Evolutionary conservation across 2,113 vertebrate species (phyloP), one percentile per base, ranked within the genome.

Genomic region (Illadopsis cleaveri): DNA sequence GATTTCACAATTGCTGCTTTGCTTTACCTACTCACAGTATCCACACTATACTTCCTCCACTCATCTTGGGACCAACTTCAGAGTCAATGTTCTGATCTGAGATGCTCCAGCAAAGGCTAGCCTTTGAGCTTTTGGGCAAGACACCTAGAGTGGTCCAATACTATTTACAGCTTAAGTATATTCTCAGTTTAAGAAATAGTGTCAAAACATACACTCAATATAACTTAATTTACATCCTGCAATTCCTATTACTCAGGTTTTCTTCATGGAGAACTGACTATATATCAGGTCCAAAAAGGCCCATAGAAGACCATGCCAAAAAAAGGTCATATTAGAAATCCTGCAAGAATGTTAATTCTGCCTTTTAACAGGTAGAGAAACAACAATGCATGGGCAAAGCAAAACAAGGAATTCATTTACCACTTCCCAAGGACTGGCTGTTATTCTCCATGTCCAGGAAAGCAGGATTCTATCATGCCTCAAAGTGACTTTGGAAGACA

Each of bases 221-320:
- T 3, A 3, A 82, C 20, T 9, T 21, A 53, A 58, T 6, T n/a
- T n/a, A 9, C 4, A 31, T 23, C 25, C 10, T 0, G 0, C 15
- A 62, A 60, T 45, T 51, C 30, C 69, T 53, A 10, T 27, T 47
- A 33, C 10, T 37, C 18, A 13, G 33, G 6, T 38, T n/a, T 82
- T 68, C 33, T 22, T n/a, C 48, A 42, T 2, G 10, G 22, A 71
- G 75, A 76, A 37, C 7, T 50, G 23, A 45, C 48, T 35, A 33
- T 15, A 24, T 1, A 8, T 19, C 23, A 88, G 40, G 19, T 30
- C 24, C 22, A 64, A 35, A 72, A 70, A 64, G 40, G 40, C 33
- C 44, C 72, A 9, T 1, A 9, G 44, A 66, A 66, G 61, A 76
- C 20, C 10, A 23, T 1, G 1, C 10, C 21, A 11, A 1, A 11